Conservation (phyloP, 2,888 invertebrate genomes). For the Scaptomyza cyrtandrae region DNA sequence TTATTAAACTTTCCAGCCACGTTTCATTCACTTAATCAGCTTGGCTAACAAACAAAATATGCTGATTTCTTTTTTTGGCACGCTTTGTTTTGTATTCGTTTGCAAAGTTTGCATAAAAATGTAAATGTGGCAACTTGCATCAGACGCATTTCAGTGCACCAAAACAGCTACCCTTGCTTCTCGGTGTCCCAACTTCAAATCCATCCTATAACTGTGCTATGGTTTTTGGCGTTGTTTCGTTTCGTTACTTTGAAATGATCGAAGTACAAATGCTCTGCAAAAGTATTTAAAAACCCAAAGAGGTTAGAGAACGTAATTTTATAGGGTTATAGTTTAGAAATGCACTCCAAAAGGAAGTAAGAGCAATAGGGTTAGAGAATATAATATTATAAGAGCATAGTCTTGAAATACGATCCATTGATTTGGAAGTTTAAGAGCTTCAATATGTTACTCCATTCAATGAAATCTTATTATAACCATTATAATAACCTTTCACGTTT, state of each 20-base stretch:
- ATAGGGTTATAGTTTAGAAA: too few species aligned
- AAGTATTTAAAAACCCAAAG: background rate
- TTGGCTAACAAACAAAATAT: conserved; percentile 11
- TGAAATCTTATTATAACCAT: too few species aligned
- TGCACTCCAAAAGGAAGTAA: too few species aligned
- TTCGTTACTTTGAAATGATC: background rate
- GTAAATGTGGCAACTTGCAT: conserved; percentile 65
- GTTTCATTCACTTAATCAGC: conserved; percentile 77
- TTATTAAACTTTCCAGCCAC: conserved; percentile 71
- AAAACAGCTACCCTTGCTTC: background rate
- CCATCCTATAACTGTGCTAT: conserved; percentile 36
- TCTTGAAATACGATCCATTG: too few species aligned
- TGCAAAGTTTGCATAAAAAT: conserved; percentile 54
- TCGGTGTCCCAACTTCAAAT: conserved; percentile 5
- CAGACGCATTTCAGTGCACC: conserved; percentile 30
- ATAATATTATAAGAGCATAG: too few species aligned
- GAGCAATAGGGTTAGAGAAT: too few species aligned
- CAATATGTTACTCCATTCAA: too few species aligned
- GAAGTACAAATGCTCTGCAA: conserved; percentile 5
- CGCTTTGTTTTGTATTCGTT: conserved; percentile 43
- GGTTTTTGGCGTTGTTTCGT: conserved; percentile 12
- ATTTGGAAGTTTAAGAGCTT: too few species aligned
- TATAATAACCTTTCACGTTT: too few species aligned
- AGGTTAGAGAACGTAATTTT: background rate
- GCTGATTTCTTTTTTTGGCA: conserved; percentile 16